Conservation (phyloP, 2,797 vertebrate species). For the Vipera latastei region DNA sequence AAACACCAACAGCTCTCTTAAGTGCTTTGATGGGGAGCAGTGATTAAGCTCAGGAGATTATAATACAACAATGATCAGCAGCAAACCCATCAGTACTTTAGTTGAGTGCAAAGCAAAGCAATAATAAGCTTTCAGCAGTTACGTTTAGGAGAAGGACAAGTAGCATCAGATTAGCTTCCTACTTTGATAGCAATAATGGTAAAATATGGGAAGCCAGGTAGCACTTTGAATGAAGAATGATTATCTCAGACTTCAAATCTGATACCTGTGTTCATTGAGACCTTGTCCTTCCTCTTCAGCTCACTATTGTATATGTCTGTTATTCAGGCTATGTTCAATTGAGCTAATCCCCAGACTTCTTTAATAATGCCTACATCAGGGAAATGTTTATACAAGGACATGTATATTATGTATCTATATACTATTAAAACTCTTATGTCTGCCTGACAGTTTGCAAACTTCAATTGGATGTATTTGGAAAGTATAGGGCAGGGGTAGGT, state of each 20-base stretch:
- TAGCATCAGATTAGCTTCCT: neutral
- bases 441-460: neutral
- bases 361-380: neutral
- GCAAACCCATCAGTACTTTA: neutral
- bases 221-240: neutral
- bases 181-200: neutral
- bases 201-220: neutral
- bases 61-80: neutral
- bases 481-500: neutral
- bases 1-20: neutral
- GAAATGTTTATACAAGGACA: neutral
- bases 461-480: neutral
- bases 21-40: neutral
- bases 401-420: neutral
- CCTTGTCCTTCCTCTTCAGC: neutral
- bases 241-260: neutral
- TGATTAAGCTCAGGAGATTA: neutral
- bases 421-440: neutral
- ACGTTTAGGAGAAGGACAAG: neutral
- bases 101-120: neutral
- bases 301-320: neutral
- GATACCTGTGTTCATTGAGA: neutral
- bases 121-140: neutral
- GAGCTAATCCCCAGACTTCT: neutral
- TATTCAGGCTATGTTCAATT: neutral